phyloP scores from a whole-genome alignment of 2,797 vertebrate genomes.

The Florisuga fusca region DNA sequence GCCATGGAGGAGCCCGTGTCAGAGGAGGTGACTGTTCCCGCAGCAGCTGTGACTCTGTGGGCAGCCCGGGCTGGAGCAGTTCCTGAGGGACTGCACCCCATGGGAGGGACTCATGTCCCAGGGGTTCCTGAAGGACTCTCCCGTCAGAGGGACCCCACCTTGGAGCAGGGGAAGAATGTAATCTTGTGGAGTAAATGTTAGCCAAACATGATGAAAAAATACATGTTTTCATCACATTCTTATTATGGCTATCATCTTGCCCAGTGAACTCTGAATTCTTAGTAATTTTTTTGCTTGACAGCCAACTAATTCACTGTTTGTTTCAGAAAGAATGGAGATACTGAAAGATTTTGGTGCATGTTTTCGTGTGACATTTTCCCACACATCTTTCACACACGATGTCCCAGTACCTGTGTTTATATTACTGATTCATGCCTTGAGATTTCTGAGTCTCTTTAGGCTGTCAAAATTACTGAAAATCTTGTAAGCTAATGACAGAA shows the following conservation, averaged over 20 bases:
- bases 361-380: neutral
- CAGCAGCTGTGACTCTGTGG: too few relatives aligned
- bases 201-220: neutral
- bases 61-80: too few relatives aligned
- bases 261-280: neutral
- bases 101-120: too few relatives aligned
- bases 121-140: too few relatives aligned
- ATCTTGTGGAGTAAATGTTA: neutral
- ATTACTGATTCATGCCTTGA: conserved; percentile 9
- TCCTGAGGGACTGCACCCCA: too few relatives aligned
- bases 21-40: too few relatives aligned
- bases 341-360: neutral
- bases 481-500: neutral
- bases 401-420: conserved; percentile 7
- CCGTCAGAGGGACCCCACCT: too few relatives aligned
- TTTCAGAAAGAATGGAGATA: neutral
- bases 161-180: neutral
- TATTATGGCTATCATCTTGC: neutral
- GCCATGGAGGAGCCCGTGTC: too few relatives aligned
- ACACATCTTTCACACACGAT: neutral
- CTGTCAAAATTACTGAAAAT: conserved; percentile 42
- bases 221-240: neutral
- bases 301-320: neutral
- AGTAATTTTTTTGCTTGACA: neutral
- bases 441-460: conserved; percentile 55